phyloP scores from a whole-genome alignment of 2,113 vertebrate genomes.

The Sphaerodactylus townsendi region DNA sequence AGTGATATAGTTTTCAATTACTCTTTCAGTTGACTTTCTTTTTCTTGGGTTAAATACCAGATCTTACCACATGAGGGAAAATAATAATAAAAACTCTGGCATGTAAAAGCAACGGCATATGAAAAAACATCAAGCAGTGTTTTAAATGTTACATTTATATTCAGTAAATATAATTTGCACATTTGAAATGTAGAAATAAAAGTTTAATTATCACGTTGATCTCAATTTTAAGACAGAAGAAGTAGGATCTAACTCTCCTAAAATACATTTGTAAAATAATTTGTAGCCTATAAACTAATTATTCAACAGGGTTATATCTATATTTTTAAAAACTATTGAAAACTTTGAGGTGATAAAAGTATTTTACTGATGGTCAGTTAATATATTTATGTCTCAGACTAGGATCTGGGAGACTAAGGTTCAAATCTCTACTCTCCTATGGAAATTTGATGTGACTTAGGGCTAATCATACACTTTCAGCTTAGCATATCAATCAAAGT shows the following conservation, averaged over 20 bases:
- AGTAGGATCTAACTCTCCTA: neutral
- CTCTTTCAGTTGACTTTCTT: neutral
- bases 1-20: neutral
- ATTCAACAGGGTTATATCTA: neutral
- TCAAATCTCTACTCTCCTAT: neutral
- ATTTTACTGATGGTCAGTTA: neutral
- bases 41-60: neutral
- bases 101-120: neutral
- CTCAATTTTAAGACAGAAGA: neutral
- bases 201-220: neutral
- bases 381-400: neutral
- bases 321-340: neutral
- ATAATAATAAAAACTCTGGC: neutral
- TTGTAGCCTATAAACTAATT: neutral
- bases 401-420: too few relatives aligned
- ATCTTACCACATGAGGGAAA: constrained; percentile 1
- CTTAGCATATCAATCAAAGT: too few relatives aligned
- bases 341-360: neutral
- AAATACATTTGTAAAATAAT: neutral
- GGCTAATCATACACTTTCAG: too few relatives aligned
- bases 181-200: neutral
- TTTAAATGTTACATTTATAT: neutral
- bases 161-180: neutral
- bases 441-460: neutral
- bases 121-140: neutral